A percentile compares a stretch with the other conserved stretches of the same genome.
Evolutionary conservation across 2,888 invertebrate species (phyloP).

Genomic region (Tanaodytes sp.): DNA sequence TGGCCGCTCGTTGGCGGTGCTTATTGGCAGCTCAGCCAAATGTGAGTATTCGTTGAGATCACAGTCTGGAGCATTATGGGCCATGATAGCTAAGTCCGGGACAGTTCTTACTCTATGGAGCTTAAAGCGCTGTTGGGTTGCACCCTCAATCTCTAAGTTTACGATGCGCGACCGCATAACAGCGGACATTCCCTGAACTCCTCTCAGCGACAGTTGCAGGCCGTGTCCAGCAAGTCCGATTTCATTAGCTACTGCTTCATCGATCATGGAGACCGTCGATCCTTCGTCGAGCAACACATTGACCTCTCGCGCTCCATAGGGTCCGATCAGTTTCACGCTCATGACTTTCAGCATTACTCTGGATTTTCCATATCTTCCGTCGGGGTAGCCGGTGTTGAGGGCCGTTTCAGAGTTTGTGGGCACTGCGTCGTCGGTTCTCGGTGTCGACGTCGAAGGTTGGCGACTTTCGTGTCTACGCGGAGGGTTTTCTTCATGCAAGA

Average conservation of each 20-base stretch:
- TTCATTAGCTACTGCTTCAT: slow-evolving; percentile 11
- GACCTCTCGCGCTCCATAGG: not conserved
- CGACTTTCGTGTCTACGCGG: too few relatives aligned
- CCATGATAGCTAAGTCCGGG: not conserved
- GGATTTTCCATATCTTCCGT: too few relatives aligned
- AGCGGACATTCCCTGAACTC: not conserved
- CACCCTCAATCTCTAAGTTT: not conserved
- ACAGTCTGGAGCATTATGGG: too few relatives aligned
- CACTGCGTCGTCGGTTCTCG: too few relatives aligned
- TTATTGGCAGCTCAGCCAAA: not conserved
- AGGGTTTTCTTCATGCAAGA: too few relatives aligned
- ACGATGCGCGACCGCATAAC: not conserved
- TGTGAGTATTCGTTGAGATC: not conserved
- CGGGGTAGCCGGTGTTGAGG: too few relatives aligned
- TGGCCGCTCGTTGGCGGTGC: not conserved
- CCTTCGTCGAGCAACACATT: slow-evolving; percentile 20
- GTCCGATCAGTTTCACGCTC: slow-evolving; percentile 10
- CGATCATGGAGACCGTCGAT: slow-evolving; percentile 11
- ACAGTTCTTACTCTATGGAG: not conserved
- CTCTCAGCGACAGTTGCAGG: not conserved
- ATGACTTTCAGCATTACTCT: slow-evolving; percentile 15
- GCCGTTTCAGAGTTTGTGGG: too few relatives aligned
- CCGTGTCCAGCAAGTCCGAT: slow-evolving; percentile 12
- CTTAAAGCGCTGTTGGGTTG: not conserved
- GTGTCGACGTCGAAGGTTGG: too few relatives aligned